A percentile compares a stretch with the other conserved stretches of the same genome.
Evolutionary conservation across 2,888 invertebrate genomes (phyloP).

Genomic region (Melanostoma mellinum): DNA sequence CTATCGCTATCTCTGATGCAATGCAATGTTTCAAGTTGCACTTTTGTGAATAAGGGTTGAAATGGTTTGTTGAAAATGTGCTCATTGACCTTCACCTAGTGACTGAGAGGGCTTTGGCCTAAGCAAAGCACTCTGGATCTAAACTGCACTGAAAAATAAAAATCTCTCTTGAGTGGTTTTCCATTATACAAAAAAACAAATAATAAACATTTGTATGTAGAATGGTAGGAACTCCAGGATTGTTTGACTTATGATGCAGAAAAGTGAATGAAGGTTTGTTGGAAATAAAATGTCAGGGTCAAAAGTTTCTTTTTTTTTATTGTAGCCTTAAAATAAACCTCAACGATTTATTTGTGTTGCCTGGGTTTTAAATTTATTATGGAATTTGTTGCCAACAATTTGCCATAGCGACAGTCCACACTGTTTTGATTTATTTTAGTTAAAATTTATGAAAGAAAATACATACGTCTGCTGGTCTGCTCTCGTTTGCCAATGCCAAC

Average conservation of each 20-base stretch:
- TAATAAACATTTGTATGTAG: neutral
- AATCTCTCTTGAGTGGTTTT: slow-evolving; percentile 24
- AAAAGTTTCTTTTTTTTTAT: neutral
- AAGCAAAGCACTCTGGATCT: slow-evolving; percentile 3
- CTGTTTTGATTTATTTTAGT: slow-evolving; percentile 5
- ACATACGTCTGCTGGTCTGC: neutral
- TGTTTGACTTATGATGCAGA: neutral
- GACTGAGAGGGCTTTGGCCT: slow-evolving; percentile 43
- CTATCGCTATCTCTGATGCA: neutral
- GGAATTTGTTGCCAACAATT: neutral
- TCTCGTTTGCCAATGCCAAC: neutral
- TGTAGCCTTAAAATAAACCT: too few relatives aligned
- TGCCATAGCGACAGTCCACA: neutral
- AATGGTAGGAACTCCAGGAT: neutral
- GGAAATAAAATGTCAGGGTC: neutral
- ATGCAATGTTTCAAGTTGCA: slow-evolving; percentile 36
- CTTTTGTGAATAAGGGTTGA: slow-evolving; percentile 13
- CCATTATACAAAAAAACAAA: neutral
- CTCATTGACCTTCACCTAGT: slow-evolving; percentile 62
- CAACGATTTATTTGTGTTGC: too few relatives aligned
- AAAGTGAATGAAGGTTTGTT: neutral
- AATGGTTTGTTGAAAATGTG: slow-evolving; percentile 27
- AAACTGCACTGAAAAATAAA: neutral
- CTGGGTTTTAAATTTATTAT: neutral
- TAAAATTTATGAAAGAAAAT: neutral